Base-by-base conservation (phyloP, 2,797 vertebrate genomes). In the Brotula barbata region DNA sequence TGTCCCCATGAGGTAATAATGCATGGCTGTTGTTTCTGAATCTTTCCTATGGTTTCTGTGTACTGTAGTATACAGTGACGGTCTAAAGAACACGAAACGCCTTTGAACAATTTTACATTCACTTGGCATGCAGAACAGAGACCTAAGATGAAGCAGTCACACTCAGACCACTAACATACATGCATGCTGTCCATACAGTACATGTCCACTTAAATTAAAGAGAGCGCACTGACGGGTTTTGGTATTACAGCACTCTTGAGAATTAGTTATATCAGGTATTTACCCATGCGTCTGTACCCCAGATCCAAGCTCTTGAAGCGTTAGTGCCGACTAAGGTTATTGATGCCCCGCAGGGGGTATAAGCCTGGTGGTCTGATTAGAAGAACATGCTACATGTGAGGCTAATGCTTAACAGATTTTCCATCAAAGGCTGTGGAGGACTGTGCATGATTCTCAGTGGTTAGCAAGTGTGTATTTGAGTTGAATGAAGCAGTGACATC, bases 341-440 rank as follows among this genome's bases (percentile, higher is more conserved):
- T n/a, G 15, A 37, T 63, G 58, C 61, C 69, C 77, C 51, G 57
- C 70, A 71, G 64, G 67, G 69, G 58, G 71, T 43, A 47, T 69
- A 75, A 83, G 75, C 74, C 75, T 41, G 58, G 73, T 67, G 82
- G 75, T 71, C 76, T 85, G 85, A 91, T 89, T 86, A 87, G 60
- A 83, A 70, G 70, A 87, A 78, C 82, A 78, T 82, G 82, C 68
- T 78, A 82, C 83, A 80, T 77, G 68, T 65, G 23, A n/a, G 61
- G 57, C 55, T 83, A 87, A 87, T 86, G 81, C 76, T 46, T 50
- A 68, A 77, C 84, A 86, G 85, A 87, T 83, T 85, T 75, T 33
- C 64, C 64, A 82, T 88, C 83, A 89, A 87, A 88, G 77, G 22
- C 69, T 75, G 51, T 72, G 63, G n/a, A 40, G 62, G 51, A 61